Conservation (phyloP, 2,797 vertebrate species). For the Buceros bicornis region DNA sequence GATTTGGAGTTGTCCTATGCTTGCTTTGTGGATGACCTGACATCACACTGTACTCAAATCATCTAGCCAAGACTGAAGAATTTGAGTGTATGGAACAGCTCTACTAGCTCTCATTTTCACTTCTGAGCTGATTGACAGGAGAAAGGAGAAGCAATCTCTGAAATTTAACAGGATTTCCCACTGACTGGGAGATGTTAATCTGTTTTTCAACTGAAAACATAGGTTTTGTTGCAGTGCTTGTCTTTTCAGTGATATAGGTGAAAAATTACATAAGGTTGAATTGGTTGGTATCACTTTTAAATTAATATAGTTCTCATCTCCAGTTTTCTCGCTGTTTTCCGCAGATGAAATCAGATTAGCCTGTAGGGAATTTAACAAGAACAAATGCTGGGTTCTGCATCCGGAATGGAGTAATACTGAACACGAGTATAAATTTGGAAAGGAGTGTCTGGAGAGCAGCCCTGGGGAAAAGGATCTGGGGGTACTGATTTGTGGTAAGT, state of each 20-base stretch:
- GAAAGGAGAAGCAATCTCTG: neutral
- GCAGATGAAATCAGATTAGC: neutral
- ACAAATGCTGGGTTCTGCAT: neutral
- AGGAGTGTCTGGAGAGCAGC: neutral
- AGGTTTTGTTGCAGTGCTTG: neutral
- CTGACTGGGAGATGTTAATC: neutral
- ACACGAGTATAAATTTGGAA: neutral
- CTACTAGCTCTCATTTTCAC: neutral
- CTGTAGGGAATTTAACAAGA: neutral
- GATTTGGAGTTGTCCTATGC: neutral
- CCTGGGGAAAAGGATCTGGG: neutral
- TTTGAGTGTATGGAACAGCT: neutral
- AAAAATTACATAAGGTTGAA: neutral
- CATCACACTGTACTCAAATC: rapidly evolving
- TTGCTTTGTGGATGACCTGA: neutral
- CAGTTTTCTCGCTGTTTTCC: neutral
- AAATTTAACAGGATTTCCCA: neutral
- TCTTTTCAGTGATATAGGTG: neutral
- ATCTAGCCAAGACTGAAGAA: neutral
- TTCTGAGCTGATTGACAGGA: neutral
- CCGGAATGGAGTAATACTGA: neutral
- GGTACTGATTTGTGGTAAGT: neutral
- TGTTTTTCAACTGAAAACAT: neutral
- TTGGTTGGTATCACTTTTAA: neutral
- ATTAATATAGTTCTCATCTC: neutral